Conservation (phyloP, 1,140 invertebrate species). For the Epicauta chinensis region DNA sequence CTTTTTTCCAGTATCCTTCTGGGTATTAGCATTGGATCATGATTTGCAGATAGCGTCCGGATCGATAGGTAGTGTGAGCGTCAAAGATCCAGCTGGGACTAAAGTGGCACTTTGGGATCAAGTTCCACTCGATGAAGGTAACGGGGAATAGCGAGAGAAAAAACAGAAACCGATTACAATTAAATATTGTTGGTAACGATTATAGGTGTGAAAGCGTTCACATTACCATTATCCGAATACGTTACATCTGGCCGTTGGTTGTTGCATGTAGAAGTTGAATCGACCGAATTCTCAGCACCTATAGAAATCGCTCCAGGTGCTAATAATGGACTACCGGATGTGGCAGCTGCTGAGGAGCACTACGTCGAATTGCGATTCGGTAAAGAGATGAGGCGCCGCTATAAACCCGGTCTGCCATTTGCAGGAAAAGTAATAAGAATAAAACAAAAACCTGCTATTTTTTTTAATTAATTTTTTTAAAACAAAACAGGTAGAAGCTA, state of each 20-base stretch:
- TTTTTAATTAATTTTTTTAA: conserved; percentile 20
- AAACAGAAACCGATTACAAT: too few species aligned
- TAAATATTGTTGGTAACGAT: background rate
- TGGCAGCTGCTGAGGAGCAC: conserved; percentile 57
- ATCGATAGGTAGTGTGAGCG: conserved; percentile 50
- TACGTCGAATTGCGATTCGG: conserved; percentile 58
- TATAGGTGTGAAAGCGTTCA: conserved; percentile 52
- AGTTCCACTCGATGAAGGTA: conserved; percentile 52
- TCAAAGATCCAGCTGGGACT: conserved; percentile 54
- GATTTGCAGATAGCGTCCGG: conserved; percentile 51
- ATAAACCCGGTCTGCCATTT: conserved; percentile 59
- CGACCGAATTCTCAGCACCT: conserved; percentile 43
- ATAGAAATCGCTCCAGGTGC: conserved; percentile 43
- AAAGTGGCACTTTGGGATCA: conserved; percentile 59
- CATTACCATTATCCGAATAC: conserved; percentile 45
- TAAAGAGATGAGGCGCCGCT: conserved; percentile 53
- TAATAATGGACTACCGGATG: conserved; percentile 40
- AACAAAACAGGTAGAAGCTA: conserved; percentile 56
- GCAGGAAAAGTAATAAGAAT: conserved; percentile 49
- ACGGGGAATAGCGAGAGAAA: too few species aligned
- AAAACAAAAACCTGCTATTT: conserved; percentile 7
- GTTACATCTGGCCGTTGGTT: conserved; percentile 51
- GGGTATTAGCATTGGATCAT: conserved; percentile 56
- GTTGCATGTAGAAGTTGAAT: conserved; percentile 51
- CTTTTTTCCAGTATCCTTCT: conserved; percentile 54